phyloP scores from a whole-genome alignment of 2,888 invertebrate species.

The Eulithis testata region DNA sequence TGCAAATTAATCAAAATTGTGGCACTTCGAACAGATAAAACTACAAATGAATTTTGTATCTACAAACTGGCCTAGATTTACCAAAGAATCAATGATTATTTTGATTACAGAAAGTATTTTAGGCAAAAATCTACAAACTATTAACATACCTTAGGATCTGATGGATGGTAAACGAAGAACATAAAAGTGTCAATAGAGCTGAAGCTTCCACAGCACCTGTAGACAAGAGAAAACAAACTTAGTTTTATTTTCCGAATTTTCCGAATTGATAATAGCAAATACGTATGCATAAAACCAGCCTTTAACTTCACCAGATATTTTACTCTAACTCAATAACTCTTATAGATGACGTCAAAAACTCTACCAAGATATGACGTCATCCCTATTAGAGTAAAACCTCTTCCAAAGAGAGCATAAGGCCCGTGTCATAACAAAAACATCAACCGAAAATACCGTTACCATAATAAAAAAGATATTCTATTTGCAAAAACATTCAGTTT shows the following conservation, averaged over 20 bases:
- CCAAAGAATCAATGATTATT: too few relatives aligned
- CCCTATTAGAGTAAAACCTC: too few relatives aligned
- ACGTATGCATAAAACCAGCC: not conserved
- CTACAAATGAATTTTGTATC: too few relatives aligned
- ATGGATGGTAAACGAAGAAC: slow-evolving; percentile 37
- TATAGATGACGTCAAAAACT: too few relatives aligned
- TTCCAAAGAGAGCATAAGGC: not conserved
- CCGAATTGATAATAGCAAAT: too few relatives aligned
- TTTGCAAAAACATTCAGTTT: slow-evolving; percentile 11
- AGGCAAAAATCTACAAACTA: too few relatives aligned
- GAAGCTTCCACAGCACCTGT: slow-evolving; percentile 67
- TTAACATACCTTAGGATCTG: slow-evolving; percentile 55
- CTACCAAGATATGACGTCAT: too few relatives aligned
- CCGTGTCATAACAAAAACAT: slow-evolving; percentile 4
- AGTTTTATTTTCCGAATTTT: not conserved
- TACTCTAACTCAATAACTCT: too few relatives aligned
- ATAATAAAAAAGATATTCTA: slow-evolving; percentile 5
- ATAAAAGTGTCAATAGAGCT: slow-evolving; percentile 50
- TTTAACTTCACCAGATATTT: not conserved
- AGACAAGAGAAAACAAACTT: slow-evolving; percentile 38
- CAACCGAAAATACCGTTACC: slow-evolving; percentile 9
- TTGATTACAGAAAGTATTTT: too few relatives aligned
- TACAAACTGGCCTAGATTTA: too few relatives aligned
- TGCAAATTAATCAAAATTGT: too few relatives aligned
- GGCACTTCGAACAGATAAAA: too few relatives aligned